Base-by-base conservation (phyloP, 2,113 vertebrate genomes). In the Etheostoma cragini region DNA sequence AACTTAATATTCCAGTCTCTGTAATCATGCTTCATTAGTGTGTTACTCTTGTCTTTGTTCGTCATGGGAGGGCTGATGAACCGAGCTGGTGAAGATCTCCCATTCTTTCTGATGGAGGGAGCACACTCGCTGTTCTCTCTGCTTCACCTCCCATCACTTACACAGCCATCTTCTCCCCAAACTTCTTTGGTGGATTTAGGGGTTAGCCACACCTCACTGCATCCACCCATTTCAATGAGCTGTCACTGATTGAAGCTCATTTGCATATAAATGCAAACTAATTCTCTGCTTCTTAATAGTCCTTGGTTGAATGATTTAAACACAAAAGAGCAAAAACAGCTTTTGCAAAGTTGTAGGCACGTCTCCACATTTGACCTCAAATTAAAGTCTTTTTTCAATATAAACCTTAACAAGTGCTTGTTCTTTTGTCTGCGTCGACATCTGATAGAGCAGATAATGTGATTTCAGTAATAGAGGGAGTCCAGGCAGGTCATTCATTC, bases 221-320 rank as follows among this genome's bases (percentile, higher is more conserved):
- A 56, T 85, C 81, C 86, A 65, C 57, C 74, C 60, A 58, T 82
- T 88, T 87, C 81, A 88, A 8, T 63, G 85, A 76, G 81, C 82
- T 75, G 81, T 80, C 78, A 65, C 83, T 86, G 89, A 89, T 90
- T 91, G 74, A 81, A 87, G 78, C 70, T 88, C 38, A 94, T 92
- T 92, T 92, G 91, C 92, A 94, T 92, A 85, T 89, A 94, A 92
- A 93, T 93, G 67, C 69, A 61, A 57, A 58, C 76, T 86, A 82
- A 85, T 87, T 92, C 68, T 80, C 42, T 81, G 56, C 46, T 73
- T 38, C 76, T 81, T 88, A 82, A 77, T 81, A 57, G 61, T 35
- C 26, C 86, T 72, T 68, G 83, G 75, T 49, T 67, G 58, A 77
- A 76, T 77, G 73, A 69, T 81, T 84, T 78, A 22, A 50, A 38